These are phyloP conservation scores for Apoderus coryli DNA, from an alignment of 2,888 invertebrate species.

Conservation along the genomic window DNA sequence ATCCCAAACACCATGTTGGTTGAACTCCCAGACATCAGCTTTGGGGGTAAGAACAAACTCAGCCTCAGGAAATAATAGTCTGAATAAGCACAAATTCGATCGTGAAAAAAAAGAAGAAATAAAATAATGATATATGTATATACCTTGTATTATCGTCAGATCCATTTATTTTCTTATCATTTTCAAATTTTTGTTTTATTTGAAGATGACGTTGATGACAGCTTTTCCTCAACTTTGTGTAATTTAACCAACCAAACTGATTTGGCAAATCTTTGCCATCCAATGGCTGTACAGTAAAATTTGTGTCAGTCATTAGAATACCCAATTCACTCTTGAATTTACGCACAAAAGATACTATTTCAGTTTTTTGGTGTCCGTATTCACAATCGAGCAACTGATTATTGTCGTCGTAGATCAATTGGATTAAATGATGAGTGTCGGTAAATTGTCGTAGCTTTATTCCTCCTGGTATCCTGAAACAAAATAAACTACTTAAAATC, in stretches of 20 bases:
- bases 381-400: slow-evolving; percentile 52
- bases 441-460: slow-evolving; percentile 50
- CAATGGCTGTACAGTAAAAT: slow-evolving; percentile 41
- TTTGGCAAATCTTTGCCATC: slow-evolving; percentile 37
- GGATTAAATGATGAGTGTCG: slow-evolving; percentile 52
- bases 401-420: slow-evolving; percentile 48
- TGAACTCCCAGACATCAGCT: no score
- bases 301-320: slow-evolving; percentile 29
- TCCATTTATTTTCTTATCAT: no score
- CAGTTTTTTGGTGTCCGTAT: slow-evolving; percentile 39
- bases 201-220: slow-evolving; percentile 36
- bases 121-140: neutral
- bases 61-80: no score
- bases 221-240: slow-evolving; percentile 39
- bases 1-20: no score
- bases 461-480: slow-evolving; percentile 25
- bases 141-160: neutral
- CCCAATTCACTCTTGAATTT: slow-evolving; percentile 41
- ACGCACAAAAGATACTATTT: slow-evolving; percentile 43
- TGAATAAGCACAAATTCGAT: no score
- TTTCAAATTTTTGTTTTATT: no score
- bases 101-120: neutral
- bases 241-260: slow-evolving; percentile 43
- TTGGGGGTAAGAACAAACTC: no score
- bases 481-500: slow-evolving; percentile 11